phyloP scores from a whole-genome alignment of 2,888 invertebrate species.

The Phyllotreta cruciferae region DNA sequence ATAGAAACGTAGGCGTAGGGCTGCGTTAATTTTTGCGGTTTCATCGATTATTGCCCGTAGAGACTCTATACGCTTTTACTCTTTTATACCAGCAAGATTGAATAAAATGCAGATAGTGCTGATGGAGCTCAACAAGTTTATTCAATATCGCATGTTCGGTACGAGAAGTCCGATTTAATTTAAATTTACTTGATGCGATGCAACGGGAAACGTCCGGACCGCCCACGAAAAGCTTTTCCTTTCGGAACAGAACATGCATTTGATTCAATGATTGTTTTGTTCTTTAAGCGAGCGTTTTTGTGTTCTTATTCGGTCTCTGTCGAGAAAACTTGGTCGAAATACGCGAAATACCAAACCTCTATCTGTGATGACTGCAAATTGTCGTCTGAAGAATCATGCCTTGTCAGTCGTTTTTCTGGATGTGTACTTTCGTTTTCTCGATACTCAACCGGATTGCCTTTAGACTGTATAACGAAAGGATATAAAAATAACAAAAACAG shows the following conservation, averaged over 20 bases:
- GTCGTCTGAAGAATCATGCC: slow-evolving; percentile 35
- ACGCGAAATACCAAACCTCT: slow-evolving; percentile 22
- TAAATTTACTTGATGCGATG: too few species aligned
- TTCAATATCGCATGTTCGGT: too few species aligned
- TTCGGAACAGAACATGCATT: background rate
- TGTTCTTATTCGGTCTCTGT: slow-evolving; percentile 4
- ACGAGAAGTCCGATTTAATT: too few species aligned
- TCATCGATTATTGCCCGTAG: slow-evolving; percentile 4
- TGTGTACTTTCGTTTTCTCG: slow-evolving; percentile 30
- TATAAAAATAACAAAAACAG: slow-evolving; percentile 14
- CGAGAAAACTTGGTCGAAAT: slow-evolving; percentile 22
- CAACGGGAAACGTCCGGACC: too few species aligned
- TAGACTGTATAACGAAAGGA: slow-evolving; percentile 14
- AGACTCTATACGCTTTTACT: too few species aligned
- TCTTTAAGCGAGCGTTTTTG: slow-evolving; percentile 1
- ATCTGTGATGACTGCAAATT: slow-evolving; percentile 31
- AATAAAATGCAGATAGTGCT: too few species aligned
- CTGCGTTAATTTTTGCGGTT: slow-evolving; percentile 29
- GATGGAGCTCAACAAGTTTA: too few species aligned
- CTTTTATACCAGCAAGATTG: too few species aligned
- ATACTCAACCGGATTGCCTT: slow-evolving; percentile 29
- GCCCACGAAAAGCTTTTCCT: too few species aligned
- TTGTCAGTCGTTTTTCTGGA: slow-evolving; percentile 36
- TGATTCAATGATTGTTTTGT: slow-evolving; percentile 18
- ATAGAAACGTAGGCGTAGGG: slow-evolving; percentile 26